Base-by-base conservation (phyloP, 2,888 invertebrate species). In the Eupithecia pulchellata region DNA sequence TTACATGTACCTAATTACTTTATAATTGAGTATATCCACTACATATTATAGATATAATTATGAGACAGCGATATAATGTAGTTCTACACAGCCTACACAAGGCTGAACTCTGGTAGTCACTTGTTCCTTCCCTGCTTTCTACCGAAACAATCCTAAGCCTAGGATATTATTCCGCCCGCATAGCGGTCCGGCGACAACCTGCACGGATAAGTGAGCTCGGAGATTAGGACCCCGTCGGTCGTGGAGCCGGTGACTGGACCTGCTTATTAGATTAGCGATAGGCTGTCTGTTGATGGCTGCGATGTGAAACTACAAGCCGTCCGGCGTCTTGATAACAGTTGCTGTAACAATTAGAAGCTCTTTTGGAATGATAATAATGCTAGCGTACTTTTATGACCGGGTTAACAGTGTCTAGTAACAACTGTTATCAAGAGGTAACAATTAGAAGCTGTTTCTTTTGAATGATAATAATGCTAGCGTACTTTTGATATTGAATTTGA, bases 151-250 rank as follows among this genome's bases (percentile, higher is more conserved):
- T 52, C 27, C 68, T 79, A 79, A 83, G 79, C 78, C 79, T 73
- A 70, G 74, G 79, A 82, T 79, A 85, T 87, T 86, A 86, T 86
- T 86, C 86, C 76, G 70, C 87, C 87, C 87, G 87, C 86, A 86
- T 85, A 78, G 77, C 66, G 73, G 76, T 69, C 77, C 79, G 83
- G 79, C 80, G 83, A 85, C 86, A 84, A 81, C 84, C 82, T 80
- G 84, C 79, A 82, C 78, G 82, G 84, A 76, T 82, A 84, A 86
- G 78, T 84, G 78, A 77, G 74, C 78, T 69, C 77, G 65, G 73
- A 82, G 81, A 81, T 81, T 81, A 80, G 75, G 75, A 66, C 69
- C 71, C 73, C 64, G n/a, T n/a, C 64, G 66, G 71, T 74, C 71
- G 66, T 70, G 64, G 42, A 36, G 69, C 71, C 75, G 52, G 52